phyloP scores from a whole-genome alignment of 2,888 invertebrate genomes.

The Nemotelus pantherinus region DNA sequence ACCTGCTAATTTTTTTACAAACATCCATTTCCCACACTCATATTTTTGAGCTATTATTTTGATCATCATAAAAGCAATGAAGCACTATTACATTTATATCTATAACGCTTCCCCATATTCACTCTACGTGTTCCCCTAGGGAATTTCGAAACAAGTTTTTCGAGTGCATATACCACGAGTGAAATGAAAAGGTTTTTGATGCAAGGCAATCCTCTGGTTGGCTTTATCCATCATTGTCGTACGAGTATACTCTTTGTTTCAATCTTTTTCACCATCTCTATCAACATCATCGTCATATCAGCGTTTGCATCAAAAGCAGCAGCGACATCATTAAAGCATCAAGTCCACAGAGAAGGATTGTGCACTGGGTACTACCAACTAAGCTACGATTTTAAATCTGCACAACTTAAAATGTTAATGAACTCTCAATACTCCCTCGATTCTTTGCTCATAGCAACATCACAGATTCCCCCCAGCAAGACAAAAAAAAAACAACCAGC shows the following conservation, averaged over 20 bases:
- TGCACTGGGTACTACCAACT: background rate
- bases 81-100: too few species aligned
- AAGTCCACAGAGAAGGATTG: background rate
- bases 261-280: constrained; percentile 25
- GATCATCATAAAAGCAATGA: too few species aligned
- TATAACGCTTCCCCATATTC: too few species aligned
- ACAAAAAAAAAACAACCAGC: background rate
- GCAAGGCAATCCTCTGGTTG: constrained; percentile 20
- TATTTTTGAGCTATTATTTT: too few species aligned
- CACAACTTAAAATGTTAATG: constrained; percentile 38
- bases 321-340: background rate
- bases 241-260: background rate
- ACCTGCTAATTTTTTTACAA: too few species aligned
- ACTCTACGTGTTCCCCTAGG: background rate
- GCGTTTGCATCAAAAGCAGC: constrained; percentile 1
- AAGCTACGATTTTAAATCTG: constrained; percentile 5
- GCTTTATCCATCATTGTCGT: background rate
- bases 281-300: constrained; percentile 20
- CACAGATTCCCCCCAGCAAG: background rate
- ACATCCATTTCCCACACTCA: too few species aligned
- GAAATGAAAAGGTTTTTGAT: constrained; percentile 32
- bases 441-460: background rate
- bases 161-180: background rate
- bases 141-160: background rate
- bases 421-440: constrained; percentile 33